Evolutionary conservation across 2,797 vertebrate genomes (phyloP), one percentile per base, ranked within the genome.

Genomic region (Anas capensis): DNA sequence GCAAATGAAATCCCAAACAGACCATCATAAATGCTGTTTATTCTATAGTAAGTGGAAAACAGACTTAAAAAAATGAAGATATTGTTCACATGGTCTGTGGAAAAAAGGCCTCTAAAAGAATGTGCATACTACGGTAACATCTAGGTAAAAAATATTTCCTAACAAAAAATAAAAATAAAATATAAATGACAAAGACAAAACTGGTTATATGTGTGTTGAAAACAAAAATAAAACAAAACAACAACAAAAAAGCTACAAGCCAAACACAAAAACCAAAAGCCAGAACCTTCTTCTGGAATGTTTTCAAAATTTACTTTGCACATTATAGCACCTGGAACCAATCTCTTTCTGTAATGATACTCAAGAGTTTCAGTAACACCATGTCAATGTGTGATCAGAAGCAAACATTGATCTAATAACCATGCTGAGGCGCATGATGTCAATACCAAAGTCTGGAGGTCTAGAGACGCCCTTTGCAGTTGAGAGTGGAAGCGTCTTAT

Each of bases 131-230:
- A 16, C 10, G 3, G 6, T 10, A 54, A 33, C 3, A 40, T 0
- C 10, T 6, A 27, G 13, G 3, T 2, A 1, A n/a, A 53, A 51
- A 49, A 29, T 1, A 31, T 10, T 72, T 44, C 7, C 10, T 40
- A 44, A 15, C 53, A 36, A 56, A 40, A 14, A 6, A 5, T 12
- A 14, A 13, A 24, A 49, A 14, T 49, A 24, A 49, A 49, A 21
- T 46, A 8, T 8, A 33, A 14, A 19, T 10, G 1, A 6, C 5
- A 27, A 36, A 62, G 13, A 18, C 44, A 36, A 86, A 82, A 24
- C 0, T 65, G 3, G n/a, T 49, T 53, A 13, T 33, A 8, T 7
- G 0, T 51, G 2, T 36, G 24, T 2, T 49, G 10, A 4, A 19
- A 33, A 5, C 5, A 15, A 13, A 16, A 72, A 68, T 26, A 34